phyloP scores from a whole-genome alignment of 2,888 invertebrate species.

The Spilosoma lubricipeda region DNA sequence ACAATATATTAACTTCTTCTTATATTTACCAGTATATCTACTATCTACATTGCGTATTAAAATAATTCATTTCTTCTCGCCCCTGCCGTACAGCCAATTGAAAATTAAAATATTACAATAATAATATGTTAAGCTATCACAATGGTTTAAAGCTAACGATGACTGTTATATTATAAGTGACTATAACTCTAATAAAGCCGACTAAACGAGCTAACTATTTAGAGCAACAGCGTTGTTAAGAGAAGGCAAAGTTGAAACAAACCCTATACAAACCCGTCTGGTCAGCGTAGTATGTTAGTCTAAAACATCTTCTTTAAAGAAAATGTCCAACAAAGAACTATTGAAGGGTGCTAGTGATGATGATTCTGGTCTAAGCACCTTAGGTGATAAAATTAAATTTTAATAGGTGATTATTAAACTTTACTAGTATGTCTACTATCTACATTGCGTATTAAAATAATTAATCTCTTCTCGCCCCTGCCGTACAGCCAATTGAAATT shows the following conservation, averaged over 20 bases:
- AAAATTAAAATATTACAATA: slow-evolving; percentile 6
- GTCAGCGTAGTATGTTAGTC: no score
- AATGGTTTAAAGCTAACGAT: slow-evolving; percentile 71
- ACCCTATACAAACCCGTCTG: no score
- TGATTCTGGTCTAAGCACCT: slow-evolving; percentile 40
- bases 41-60: background rate
- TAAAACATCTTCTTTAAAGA: no score
- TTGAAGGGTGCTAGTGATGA: background rate
- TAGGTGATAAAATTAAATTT: slow-evolving; percentile 12
- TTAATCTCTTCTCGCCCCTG: background rate
- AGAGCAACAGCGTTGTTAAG: no score
- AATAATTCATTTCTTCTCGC: background rate
- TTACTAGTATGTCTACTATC: background rate
- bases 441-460: background rate
- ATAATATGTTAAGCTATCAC: slow-evolving; percentile 62
- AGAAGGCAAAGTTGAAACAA: no score
- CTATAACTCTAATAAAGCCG: no score
- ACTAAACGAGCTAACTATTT: no score
- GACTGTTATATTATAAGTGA: slow-evolving; percentile 44
- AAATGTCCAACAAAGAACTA: no score
- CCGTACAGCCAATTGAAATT: slow-evolving; percentile 6
- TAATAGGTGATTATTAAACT: background rate
- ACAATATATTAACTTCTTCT: background rate
- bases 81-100: background rate
- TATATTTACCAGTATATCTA: background rate